Conservation (phyloP, 2,888 invertebrate species). For the Antheraea yamamai region DNA sequence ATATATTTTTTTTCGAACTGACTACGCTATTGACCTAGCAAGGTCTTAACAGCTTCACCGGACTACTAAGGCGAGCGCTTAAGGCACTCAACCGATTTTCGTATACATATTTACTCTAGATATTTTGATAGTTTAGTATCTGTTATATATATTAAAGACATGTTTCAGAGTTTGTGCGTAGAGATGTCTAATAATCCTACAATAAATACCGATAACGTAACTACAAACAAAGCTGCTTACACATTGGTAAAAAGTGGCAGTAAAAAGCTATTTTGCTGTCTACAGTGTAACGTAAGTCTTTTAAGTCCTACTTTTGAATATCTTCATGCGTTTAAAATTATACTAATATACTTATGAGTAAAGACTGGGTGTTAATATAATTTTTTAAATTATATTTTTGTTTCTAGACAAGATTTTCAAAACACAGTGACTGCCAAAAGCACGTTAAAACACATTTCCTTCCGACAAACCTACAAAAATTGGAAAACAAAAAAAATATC, state of each 20-base stretch:
- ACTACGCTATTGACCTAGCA: too few relatives aligned
- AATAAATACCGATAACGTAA: slow-evolving; percentile 47
- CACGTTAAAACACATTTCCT: slow-evolving; percentile 60
- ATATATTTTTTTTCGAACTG: too few relatives aligned
- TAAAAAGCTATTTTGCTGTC: slow-evolving; percentile 53
- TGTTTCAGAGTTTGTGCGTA: slow-evolving; percentile 53
- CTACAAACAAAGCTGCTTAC: slow-evolving; percentile 36
- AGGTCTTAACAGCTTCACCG: too few relatives aligned
- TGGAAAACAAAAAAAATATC: slow-evolving; percentile 23
- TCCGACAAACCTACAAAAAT: slow-evolving; percentile 26
- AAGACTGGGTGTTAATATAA: not conserved
- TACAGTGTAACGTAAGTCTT: slow-evolving; percentile 60
- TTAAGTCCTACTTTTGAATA: not conserved
- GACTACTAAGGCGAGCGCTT: too few relatives aligned
- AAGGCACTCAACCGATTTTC: too few relatives aligned
- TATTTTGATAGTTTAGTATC: not conserved
- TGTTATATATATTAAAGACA: not conserved
- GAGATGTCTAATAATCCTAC: slow-evolving; percentile 49
- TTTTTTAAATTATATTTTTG: not conserved
- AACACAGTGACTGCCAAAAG: slow-evolving; percentile 51
- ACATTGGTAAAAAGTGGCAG: slow-evolving; percentile 43
- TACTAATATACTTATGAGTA: not conserved
- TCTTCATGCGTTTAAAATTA: not conserved
- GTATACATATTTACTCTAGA: too few relatives aligned
- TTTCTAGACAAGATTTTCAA: slow-evolving; percentile 54